Evolutionary conservation across 2,888 invertebrate species (phyloP), one percentile per base, ranked within the genome.

Genomic region (Unio delphinus): DNA sequence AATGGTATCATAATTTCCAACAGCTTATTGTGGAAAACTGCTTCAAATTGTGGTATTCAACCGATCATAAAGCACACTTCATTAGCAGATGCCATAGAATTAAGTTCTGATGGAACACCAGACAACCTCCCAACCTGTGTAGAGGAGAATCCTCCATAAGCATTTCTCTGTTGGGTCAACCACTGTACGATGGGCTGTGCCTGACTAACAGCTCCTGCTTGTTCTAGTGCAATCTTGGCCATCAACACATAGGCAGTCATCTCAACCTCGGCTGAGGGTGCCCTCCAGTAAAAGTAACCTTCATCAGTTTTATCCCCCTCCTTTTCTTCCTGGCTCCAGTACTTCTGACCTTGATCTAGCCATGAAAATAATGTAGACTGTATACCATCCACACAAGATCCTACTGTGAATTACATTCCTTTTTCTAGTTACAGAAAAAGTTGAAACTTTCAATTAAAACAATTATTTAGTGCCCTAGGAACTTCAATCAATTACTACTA

Each of bases 171-270:
- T 54, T 92, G 91, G 15, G 94, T 91, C 28, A 95, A 90, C 95
- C 95, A 95, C 68, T 93, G 92, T 83, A 95, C 92, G 54, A 95
- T 91, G 0, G 94, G 93, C 45, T 80, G 75, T 26, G 82, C 81
- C n/a, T 83, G 83, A 20, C 77, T 76, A 6, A 84, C 66, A 1
- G 64, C 30, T 3, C 61, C 58, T 18, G 67, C 66, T 18, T 71
- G 62, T 76, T 91, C 91, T 72, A 91, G 89, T 45, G 72, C 64
- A 23, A 93, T 86, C 83, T 92, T 93, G 0, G 95, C 93, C 68
- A 96, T 91, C 68, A 98, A 91, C 0, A 94, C 95, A 90, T 98
- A 98, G 0, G 97, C 94, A 0, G 98, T 97, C 81, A 96, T 95
- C 89, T 96, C 95, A 6, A 98, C 93, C 80, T 95, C 94, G 1